Evolutionary conservation across 2,888 invertebrate genomes (phyloP), one percentile per base, ranked within the genome.

Genomic region (Melanostoma scalare): DNA sequence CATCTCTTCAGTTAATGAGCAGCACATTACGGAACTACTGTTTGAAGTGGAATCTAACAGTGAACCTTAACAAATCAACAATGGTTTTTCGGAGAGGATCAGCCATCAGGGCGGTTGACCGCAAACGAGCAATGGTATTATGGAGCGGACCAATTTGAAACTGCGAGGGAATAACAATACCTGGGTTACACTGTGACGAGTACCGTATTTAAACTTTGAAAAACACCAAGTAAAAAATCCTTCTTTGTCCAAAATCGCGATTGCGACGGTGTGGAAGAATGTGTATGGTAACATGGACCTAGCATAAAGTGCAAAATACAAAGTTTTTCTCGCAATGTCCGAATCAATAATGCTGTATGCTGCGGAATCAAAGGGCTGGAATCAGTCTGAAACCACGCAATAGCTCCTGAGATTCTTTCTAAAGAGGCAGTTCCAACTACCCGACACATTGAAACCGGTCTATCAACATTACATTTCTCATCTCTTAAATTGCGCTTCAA

Each of bases 31-130:
- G 38, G 3, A 9, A 6, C 5, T 55, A 38, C 8, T 53, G 10
- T 9, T 10, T 1, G 2, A 33, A 53, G 36, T 38, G 55, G 10
- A 38, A 38, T 8, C 9, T 55, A 5, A 10, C 3, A 10, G 38
- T 20, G 5, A 55, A 55, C 4, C 6, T 20, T 3, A 55, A 20
- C 20, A 38, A 55, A 5, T 53, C 10, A 55, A 38, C 20, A 55
- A 38, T 55, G 36, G 55, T 50, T n/a, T 55, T 55, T 10, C 38
- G 36, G 31, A 6, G 55, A 55, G 55, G 55, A n/a, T n/a, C n/a
- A n/a, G n/a, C n/a, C n/a, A 38, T 5, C 36, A 0, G 36, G 55
- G 20, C 10, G 36, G 0, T 33, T 52, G 5, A 31, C 48, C 6
- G 8, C 2, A 52, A 33, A 55, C 2, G 55, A 55, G 20, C 10